Conservation (phyloP, 2,888 invertebrate species). For the Thera britannica region DNA sequence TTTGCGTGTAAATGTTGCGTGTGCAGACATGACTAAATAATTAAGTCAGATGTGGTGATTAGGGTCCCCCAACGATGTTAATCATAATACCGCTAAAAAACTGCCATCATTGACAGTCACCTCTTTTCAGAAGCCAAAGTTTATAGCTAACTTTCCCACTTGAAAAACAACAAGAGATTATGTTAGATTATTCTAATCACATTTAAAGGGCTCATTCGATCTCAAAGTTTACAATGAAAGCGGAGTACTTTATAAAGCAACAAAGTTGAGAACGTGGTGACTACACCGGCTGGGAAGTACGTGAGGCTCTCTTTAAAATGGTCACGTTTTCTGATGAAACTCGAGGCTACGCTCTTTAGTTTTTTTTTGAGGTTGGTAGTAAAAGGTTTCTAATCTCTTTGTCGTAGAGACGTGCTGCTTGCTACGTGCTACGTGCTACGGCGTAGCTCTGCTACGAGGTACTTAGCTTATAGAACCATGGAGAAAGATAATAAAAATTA, state of each 20-base stretch:
- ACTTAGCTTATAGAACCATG: background rate
- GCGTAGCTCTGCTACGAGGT: constrained; percentile 22
- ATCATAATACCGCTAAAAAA: background rate
- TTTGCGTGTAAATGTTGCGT: too few relatives aligned
- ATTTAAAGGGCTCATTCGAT: constrained; percentile 12
- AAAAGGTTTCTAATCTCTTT: constrained; percentile 40
- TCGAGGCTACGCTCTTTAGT: constrained; percentile 35
- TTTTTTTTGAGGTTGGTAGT: constrained; percentile 39
- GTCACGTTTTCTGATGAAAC: constrained; percentile 43
- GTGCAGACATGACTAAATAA: too few relatives aligned
- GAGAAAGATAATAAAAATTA: background rate
- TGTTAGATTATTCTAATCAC: constrained; percentile 18
- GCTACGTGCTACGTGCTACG: constrained; percentile 34
- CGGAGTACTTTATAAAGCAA: constrained; percentile 40
- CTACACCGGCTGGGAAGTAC: constrained; percentile 40
- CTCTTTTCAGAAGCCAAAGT: background rate
- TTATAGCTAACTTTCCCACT: background rate
- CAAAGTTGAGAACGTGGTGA: constrained; percentile 43
- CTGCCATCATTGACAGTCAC: background rate
- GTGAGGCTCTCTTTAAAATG: constrained; percentile 43
- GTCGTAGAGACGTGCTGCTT: constrained; percentile 37
- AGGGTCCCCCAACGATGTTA: too few relatives aligned
- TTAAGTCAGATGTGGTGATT: too few relatives aligned
- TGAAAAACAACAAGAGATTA: constrained; percentile 14
- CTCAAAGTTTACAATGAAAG: constrained; percentile 13